A percentile compares a stretch with the other conserved stretches of the same genome.
Evolutionary conservation across 2,888 invertebrate species (phyloP).

Genomic region (Phalera bucephala): DNA sequence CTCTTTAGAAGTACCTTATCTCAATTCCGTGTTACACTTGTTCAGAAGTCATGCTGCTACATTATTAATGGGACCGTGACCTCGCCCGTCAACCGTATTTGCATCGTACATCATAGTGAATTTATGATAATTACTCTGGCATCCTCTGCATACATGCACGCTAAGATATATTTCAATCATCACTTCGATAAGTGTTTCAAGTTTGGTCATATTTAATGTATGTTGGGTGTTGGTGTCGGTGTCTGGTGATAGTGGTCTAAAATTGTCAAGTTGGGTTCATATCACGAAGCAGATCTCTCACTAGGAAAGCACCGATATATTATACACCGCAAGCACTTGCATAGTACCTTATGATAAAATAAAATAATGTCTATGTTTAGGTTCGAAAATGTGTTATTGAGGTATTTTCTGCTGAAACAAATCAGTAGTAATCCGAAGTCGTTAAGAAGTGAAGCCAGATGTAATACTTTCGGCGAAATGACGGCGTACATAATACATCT

Average conservation of each 20-base stretch:
- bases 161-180: neutral
- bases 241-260: neutral
- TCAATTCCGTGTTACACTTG: neutral
- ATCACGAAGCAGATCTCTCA: too few relatives aligned
- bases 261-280: too few relatives aligned
- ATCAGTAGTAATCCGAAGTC: too few relatives aligned
- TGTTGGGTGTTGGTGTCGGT: neutral
- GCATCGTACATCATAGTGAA: neutral
- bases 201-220: neutral
- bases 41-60: neutral
- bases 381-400: too few relatives aligned
- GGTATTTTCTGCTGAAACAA: too few relatives aligned
- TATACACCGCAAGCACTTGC: too few relatives aligned
- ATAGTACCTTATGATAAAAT: too few relatives aligned
- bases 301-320: too few relatives aligned
- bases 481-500: too few relatives aligned
- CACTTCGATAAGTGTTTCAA: neutral
- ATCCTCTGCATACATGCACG: neutral
- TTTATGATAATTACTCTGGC: neutral
- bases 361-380: too few relatives aligned
- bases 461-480: too few relatives aligned
- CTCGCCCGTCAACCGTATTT: neutral
- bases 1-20: neutral
- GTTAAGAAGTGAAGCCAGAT: too few relatives aligned
- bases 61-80: slow-evolving; percentile 1